Conservation (phyloP, 2,113 vertebrate species). For the Chaenocephalus aceratus region DNA sequence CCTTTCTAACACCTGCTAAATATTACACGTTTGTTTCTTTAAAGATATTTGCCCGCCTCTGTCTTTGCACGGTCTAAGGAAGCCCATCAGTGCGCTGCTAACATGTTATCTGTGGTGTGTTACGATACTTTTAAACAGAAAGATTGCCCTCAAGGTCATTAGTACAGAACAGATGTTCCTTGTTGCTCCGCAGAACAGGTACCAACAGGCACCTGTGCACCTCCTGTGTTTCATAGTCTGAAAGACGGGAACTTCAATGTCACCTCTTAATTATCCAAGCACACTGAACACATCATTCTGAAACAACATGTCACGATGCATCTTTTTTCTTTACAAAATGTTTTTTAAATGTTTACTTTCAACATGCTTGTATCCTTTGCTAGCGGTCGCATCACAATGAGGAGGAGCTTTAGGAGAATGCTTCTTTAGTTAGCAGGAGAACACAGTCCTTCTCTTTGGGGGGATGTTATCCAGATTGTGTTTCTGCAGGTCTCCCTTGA, state of each 20-base stretch:
- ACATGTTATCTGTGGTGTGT: conserved; percentile 15
- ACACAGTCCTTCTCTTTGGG: neutral
- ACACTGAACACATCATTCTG: too few relatives aligned
- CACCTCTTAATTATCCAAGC: too few relatives aligned
- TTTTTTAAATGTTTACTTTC: too few relatives aligned
- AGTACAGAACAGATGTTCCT: neutral
- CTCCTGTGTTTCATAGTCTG: neutral
- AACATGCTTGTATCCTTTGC: neutral
- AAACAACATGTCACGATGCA: neutral
- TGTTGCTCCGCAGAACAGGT: neutral
- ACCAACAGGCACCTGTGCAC: neutral
- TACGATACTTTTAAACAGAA: conserved; percentile 2
- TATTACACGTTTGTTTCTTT: conserved; percentile 35
- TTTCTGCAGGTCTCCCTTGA: neutral
- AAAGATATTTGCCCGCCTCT: conserved; percentile 12
- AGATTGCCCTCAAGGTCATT: conserved; percentile 4
- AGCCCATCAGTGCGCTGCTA: neutral
- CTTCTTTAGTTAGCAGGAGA: neutral
- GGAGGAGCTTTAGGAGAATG: neutral
- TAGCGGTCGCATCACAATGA: neutral
- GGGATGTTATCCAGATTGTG: neutral
- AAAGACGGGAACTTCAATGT: neutral
- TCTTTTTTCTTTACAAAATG: neutral
- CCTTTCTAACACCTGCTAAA: conserved; percentile 58
- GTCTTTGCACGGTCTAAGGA: conserved; percentile 22